Conservation (phyloP, 2,797 vertebrate species). For the Diceros bicornis region DNA sequence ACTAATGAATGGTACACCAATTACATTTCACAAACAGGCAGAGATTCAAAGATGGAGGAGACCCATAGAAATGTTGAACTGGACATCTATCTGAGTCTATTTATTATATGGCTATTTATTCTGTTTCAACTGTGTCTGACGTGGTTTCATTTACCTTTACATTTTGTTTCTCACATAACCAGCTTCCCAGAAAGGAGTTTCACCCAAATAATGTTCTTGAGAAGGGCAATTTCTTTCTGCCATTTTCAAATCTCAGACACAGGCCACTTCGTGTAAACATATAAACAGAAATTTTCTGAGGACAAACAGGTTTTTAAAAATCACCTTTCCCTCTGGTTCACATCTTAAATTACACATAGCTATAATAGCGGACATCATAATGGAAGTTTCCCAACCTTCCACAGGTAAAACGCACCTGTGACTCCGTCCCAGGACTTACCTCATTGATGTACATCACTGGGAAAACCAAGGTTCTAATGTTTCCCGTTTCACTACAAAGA, state of each 20-base stretch:
- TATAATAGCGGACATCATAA: not conserved
- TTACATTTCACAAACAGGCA: not conserved
- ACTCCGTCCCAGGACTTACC: conserved; percentile 89
- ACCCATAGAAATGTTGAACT: not conserved
- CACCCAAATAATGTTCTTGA: not conserved
- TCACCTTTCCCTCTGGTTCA: not conserved
- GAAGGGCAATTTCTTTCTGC: conserved; percentile 27
- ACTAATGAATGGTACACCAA: not conserved
- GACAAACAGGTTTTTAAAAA: not conserved
- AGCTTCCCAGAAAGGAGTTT: conserved; percentile 1
- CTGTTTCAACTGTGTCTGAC: not conserved
- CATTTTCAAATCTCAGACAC: conserved; percentile 45
- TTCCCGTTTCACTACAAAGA: conserved; percentile 91
- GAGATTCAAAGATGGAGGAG: not conserved
- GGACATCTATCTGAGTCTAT: not conserved
- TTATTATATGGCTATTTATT: not conserved
- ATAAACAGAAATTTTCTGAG: not conserved
- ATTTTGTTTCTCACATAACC: not conserved
- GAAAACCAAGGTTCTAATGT: conserved; percentile 92
- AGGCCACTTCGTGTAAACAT: not conserved
- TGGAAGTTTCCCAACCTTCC: not conserved
- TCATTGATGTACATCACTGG: conserved; percentile 97
- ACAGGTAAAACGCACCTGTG: not conserved
- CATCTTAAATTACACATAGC: not conserved
- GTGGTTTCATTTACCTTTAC: not conserved